Evolutionary conservation across 2,113 vertebrate genomes (phyloP), one percentile per base, ranked within the genome.

Genomic region (Silurus meridionalis): DNA sequence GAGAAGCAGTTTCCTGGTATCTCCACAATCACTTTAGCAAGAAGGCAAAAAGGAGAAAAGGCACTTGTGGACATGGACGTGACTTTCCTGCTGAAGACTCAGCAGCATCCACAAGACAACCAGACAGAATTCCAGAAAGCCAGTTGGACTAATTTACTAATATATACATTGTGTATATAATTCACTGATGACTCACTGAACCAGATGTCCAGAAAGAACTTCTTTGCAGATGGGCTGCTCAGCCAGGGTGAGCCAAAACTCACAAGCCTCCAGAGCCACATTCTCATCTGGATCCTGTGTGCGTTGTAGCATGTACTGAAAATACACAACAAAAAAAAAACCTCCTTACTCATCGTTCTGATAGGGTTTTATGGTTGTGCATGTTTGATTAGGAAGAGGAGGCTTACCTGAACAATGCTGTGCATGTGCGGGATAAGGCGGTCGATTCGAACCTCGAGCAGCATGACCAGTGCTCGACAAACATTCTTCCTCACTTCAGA

Each of bases 221-320:
- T 99, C 97, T 91, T 98, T 99, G 91, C 97, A 99, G 93, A 99
- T 96, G 66, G 97, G 97, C 90, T 99, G 97, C 87, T 99, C 97
- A 0, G 97, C 97, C 92, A 98, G 90, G 0, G 97, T 98, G 91
- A 99, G 94, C 97, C 97, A 99, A 94, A 99, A 99, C 94, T 98
- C 97, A 6, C 97, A 99, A 84, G 97, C 97, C 92, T 99, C 97
- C 77, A 99, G 92, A 50, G 97, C 95, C 88, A 99, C 97, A 0
- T 98, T 99, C 94, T 99, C 97, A 15, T 98, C 97, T 0, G 96
- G 97, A 93, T 99, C 97, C 93, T 97, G 97, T 0, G 97, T 98
- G 87, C 97, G 92, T 92, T 99, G 97, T 88, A 98, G 94, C 97
- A 99, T 99, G 91, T 99, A 99, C 97, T 97, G 81, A 4, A 82